phyloP scores from a whole-genome alignment of 1,140 invertebrate species.

The Portunus trituberculatus region DNA sequence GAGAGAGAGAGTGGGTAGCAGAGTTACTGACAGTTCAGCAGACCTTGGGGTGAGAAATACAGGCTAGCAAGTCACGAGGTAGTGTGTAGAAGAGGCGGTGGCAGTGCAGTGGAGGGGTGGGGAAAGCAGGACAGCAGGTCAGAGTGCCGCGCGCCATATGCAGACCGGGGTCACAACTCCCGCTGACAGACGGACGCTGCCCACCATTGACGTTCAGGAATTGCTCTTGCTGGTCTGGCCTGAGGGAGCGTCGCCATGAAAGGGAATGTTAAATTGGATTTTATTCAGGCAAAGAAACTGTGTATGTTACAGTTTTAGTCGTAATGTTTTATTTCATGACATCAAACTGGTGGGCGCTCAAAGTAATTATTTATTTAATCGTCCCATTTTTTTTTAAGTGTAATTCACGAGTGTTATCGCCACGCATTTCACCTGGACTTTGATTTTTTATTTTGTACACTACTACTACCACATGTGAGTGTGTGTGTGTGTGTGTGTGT shows the following conservation, averaged over 20 bases:
- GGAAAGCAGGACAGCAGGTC: too few species aligned
- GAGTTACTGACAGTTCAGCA: too few species aligned
- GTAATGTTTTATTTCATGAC: background rate
- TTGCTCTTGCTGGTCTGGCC: background rate
- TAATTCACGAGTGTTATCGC: background rate
- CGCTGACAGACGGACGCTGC: background rate
- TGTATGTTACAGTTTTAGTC: background rate
- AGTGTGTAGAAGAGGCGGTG: too few species aligned
- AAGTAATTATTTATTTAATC: background rate
- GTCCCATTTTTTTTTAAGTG: background rate
- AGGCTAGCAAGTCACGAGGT: too few species aligned
- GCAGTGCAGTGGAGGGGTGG: too few species aligned
- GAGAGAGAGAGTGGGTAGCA: too few species aligned
- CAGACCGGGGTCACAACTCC: too few species aligned
- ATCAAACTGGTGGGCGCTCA: background rate
- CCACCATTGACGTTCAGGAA: background rate
- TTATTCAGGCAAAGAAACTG: background rate
- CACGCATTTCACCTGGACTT: background rate
- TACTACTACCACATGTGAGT: too few species aligned
- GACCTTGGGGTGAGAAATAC: too few species aligned
- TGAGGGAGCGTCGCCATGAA: conserved; percentile 3
- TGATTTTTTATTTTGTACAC: background rate
- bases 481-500: too few species aligned
- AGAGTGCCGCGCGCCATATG: too few species aligned
- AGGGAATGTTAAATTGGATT: conserved; percentile 7